Evolutionary conservation across 2,797 vertebrate species (phyloP), one percentile per base, ranked within the genome.

Genomic region (Coracias cyanogaster): DNA sequence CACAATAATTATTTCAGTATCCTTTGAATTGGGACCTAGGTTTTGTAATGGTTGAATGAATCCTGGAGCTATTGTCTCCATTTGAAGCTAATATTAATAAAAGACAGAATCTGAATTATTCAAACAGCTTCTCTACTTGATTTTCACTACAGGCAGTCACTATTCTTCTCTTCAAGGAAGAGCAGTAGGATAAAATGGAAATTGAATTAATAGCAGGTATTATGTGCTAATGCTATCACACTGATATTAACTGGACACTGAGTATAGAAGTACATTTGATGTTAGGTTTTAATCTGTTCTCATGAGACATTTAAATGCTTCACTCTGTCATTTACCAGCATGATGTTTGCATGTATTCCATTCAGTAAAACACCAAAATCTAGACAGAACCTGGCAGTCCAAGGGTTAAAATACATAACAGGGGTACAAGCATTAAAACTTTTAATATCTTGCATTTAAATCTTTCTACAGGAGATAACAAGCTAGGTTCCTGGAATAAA

Each of bases 131-230:
- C 25, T 58, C 39, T 48, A 41, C 49, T 81, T 85, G 54, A 33
- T 93, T 90, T 94, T 76, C 77, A 28, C 79, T 65, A 33, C 54
- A 72, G 51, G 51, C 39, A 87, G 78, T 69, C 61, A 62, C n/a
- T n/a, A n/a, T n/a, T n/a, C n/a, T n/a, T n/a, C 41, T 85, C 61
- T 93, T 79, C 46, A 76, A 88, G 31, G 51, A 84, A 62, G 31
- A 76, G 19, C 51, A 62, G 62, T 17, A 62, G 45, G 51, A 83
- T 66, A 82, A 88, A 91, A 82, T 4, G 66, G 51, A 90, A 96
- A 20, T 60, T 79, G n/a, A 90, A 93, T 88, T 93, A 95, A 82
- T 78, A 92, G 43, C 26, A 91, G 24, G 35, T 71, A 81, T 94
- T 90, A 83, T 19, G 45, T 76, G 61, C 25, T 96, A 94, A 92